Evolutionary conservation across 2,888 invertebrate species (phyloP).

Genomic region (Antheraea yamamai): DNA sequence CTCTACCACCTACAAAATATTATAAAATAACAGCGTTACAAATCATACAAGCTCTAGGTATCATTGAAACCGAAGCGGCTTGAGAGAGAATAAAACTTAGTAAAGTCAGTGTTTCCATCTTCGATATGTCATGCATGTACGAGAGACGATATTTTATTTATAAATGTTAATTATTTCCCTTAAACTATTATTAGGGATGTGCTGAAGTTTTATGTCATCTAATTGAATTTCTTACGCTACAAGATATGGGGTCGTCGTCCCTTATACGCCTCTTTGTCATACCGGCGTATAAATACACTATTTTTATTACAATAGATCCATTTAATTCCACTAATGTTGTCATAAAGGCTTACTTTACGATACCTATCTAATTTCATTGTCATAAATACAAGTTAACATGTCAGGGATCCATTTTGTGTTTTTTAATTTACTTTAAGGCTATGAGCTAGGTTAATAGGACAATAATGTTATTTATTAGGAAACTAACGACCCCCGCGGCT

Average conservation of each 20-base stretch:
- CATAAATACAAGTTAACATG: constrained; percentile 5
- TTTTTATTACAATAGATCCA: constrained; percentile 11
- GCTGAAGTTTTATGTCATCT: constrained; percentile 10
- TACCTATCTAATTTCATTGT: constrained; percentile 2
- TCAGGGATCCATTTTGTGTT: not conserved
- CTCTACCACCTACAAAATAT: no score
- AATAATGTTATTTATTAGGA: not conserved
- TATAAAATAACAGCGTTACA: not conserved
- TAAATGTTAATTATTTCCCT: constrained; percentile 7
- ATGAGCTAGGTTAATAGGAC: not conserved
- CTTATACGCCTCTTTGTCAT: not conserved
- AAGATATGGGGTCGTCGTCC: not conserved
- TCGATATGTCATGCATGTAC: not conserved
- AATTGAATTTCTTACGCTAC: constrained; percentile 11
- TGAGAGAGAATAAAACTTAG: not conserved
- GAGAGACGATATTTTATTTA: constrained; percentile 18
- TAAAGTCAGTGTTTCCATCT: not conserved
- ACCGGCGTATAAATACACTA: not conserved
- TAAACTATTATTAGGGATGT: not conserved
- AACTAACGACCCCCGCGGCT: not conserved
- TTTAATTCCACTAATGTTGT: constrained; percentile 9
- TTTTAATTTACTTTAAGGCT: not conserved
- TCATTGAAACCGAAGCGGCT: not conserved
- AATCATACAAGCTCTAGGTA: not conserved
- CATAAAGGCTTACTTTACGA: not conserved